phyloP scores from a whole-genome alignment of 2,797 vertebrate genomes.

The Microctenopoma lineatum region DNA sequence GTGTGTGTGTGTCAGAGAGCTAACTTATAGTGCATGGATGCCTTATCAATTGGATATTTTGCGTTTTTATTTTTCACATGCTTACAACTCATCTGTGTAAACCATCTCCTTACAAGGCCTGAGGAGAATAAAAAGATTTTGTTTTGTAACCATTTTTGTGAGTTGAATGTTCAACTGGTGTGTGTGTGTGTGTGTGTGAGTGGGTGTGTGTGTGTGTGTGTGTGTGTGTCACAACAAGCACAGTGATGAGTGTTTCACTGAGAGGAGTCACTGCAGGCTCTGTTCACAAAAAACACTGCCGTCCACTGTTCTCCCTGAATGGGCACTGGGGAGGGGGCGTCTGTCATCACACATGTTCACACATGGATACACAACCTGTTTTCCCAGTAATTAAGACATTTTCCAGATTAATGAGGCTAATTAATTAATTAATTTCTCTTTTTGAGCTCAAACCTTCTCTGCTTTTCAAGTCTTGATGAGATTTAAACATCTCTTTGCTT shows the following conservation, averaged over 20 bases:
- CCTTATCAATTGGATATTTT: constrained; percentile 21
- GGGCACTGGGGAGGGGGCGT: constrained; percentile 32
- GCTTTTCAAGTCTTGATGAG: constrained; percentile 12
- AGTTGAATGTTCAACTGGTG: constrained; percentile 12
- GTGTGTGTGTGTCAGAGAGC: constrained; percentile 6
- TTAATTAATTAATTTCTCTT: constrained; percentile 26
- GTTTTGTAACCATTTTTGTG: constrained; percentile 60
- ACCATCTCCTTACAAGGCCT: constrained; percentile 42
- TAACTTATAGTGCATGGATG: constrained; percentile 50
- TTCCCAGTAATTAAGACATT: constrained; percentile 3
- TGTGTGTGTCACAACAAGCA: background rate
- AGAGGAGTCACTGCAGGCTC: constrained; percentile 58
- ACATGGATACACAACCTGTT: constrained; percentile 23
- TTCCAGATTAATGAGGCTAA: constrained; percentile 2
- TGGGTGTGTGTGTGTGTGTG: background rate
- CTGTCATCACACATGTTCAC: constrained; percentile 63
- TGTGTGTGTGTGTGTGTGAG: constrained; percentile 18
- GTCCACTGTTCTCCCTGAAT: constrained; percentile 68
- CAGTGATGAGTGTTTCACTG: constrained; percentile 29
- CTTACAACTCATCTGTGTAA: constrained; percentile 48
- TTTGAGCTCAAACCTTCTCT: constrained; percentile 8
- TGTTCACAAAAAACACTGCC: constrained; percentile 70
- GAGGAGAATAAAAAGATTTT: constrained; percentile 73
- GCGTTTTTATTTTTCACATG: constrained; percentile 40
- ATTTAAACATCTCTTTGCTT: constrained; percentile 19